Evolutionary conservation across 2,797 vertebrate genomes (phyloP).

Genomic region (Cyprinella venusta): DNA sequence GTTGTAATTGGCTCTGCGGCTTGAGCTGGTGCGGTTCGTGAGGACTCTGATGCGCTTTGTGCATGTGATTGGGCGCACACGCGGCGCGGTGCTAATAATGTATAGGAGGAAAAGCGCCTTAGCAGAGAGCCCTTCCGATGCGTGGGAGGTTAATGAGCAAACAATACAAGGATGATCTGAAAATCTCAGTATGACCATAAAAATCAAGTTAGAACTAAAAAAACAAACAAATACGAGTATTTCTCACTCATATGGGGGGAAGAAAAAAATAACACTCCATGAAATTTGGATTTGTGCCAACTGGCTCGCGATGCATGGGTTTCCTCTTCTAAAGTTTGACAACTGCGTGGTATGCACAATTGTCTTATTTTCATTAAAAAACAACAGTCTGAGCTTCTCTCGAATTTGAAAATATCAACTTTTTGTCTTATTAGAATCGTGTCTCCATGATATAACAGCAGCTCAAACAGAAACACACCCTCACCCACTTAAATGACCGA

Average conservation of each 20-base stretch:
- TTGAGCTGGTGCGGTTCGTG: slow-evolving; percentile 37
- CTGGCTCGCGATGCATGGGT: not conserved
- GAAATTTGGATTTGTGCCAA: not conserved
- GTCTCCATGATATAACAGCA: slow-evolving; percentile 22
- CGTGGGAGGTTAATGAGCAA: slow-evolving; percentile 32
- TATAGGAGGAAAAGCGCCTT: slow-evolving; percentile 32
- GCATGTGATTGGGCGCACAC: slow-evolving; percentile 50
- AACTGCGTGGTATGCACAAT: not conserved
- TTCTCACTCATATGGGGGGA: not conserved
- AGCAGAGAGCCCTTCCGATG: slow-evolving; percentile 26
- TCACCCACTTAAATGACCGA: slow-evolving; percentile 27
- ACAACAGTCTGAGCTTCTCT: not conserved
- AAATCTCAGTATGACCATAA: slow-evolving; percentile 17
- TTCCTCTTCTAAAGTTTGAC: not conserved
- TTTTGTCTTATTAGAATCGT: not conserved
- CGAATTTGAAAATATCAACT: not conserved
- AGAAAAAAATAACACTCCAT: not conserved
- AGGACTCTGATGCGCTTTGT: slow-evolving; percentile 31
- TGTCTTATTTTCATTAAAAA: not conserved
- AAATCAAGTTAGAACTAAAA: slow-evolving; percentile 21
- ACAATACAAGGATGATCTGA: slow-evolving; percentile 28
- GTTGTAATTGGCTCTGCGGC: slow-evolving; percentile 53
- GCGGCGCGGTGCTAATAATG: slow-evolving; percentile 25
- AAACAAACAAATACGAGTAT: not conserved
- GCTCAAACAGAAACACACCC: slow-evolving; percentile 17